phyloP scores from a whole-genome alignment of 2,113 vertebrate genomes.

The Picathartes gymnocephalus region DNA sequence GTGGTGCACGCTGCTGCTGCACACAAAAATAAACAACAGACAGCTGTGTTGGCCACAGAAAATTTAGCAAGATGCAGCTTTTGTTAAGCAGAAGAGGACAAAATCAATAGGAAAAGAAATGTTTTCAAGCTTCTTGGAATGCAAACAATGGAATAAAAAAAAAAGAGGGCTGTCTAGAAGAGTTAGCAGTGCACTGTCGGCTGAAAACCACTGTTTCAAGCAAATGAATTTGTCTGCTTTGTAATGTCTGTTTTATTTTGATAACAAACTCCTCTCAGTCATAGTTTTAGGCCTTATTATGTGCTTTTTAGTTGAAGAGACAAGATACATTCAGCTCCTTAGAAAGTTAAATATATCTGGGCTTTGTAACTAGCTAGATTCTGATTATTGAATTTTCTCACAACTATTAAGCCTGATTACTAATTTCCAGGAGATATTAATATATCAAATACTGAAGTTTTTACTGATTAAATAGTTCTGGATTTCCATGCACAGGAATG shows the following conservation, averaged over 20 bases:
- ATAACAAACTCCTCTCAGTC: slow-evolving; percentile 28
- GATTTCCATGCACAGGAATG: background rate
- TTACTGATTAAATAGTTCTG: background rate
- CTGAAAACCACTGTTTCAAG: slow-evolving; percentile 42
- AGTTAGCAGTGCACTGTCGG: background rate
- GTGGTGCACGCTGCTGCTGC: background rate
- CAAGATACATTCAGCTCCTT: background rate
- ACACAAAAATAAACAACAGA: slow-evolving; percentile 4
- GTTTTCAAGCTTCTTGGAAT: slow-evolving; percentile 50
- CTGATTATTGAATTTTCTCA: background rate
- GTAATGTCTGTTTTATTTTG: slow-evolving; percentile 28
- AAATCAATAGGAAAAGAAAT: slow-evolving; percentile 44
- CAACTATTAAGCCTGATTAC: background rate
- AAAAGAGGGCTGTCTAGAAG: background rate
- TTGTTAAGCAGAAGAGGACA: slow-evolving; percentile 12
- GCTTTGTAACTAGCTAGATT: background rate
- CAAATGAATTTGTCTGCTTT: slow-evolving; percentile 33
- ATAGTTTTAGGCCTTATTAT: background rate
- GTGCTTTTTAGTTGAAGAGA: background rate
- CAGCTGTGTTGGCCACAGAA: slow-evolving; percentile 39
- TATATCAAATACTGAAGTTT: background rate
- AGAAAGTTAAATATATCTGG: background rate
- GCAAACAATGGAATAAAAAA: slow-evolving; percentile 24
- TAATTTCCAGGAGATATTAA: background rate
- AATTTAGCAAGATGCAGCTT: slow-evolving; percentile 2